Conservation (phyloP, 2,113 vertebrate species). For the Macrotis lagotis region DNA sequence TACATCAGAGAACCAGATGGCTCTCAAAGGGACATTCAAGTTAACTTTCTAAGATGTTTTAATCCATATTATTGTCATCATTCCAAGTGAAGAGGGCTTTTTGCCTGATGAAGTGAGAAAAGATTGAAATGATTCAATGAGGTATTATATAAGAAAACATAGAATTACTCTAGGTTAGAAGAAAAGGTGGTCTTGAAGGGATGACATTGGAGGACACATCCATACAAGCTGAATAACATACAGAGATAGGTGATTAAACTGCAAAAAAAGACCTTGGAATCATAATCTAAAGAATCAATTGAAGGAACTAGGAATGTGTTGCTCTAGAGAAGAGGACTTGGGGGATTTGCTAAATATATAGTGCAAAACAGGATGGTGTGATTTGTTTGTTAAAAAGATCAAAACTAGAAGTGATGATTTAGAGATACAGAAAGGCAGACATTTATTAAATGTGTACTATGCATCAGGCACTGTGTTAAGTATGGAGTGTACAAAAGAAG, state of each 20-base stretch:
- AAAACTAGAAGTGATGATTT: background rate
- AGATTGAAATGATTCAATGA: background rate
- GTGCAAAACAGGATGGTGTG: background rate
- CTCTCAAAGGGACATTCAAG: background rate
- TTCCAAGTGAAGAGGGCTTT: background rate
- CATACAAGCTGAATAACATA: background rate
- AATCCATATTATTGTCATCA: background rate
- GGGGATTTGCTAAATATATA: background rate
- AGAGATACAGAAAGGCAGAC: background rate
- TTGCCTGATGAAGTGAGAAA: background rate
- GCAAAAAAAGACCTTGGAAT: background rate
- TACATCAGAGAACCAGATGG: background rate
- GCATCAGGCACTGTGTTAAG: background rate
- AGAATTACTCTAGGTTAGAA: background rate
- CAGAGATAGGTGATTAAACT: background rate
- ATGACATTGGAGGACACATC: background rate
- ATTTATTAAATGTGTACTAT: background rate
- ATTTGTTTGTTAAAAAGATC: background rate
- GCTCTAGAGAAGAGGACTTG: background rate
- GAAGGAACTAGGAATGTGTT: background rate
- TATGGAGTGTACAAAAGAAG: background rate
- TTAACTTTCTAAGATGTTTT: background rate
- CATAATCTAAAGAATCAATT: background rate
- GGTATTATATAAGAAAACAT: background rate
- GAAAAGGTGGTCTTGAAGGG: background rate